Base-by-base conservation (phyloP, 2,113 vertebrate genomes). In the Mugil cephalus region DNA sequence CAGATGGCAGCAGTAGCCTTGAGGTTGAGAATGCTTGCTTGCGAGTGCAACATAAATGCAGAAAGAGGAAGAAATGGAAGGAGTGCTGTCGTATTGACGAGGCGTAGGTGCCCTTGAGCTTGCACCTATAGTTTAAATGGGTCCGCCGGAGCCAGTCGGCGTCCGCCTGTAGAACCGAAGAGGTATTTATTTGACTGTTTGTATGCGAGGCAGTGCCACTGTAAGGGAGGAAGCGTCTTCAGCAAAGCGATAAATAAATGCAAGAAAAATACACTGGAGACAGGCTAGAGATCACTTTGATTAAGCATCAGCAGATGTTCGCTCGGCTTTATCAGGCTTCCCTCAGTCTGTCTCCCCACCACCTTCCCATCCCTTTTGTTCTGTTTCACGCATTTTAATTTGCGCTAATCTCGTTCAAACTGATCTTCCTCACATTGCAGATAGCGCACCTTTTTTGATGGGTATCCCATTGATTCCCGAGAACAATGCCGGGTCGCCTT, bases 401-500 rank as follows among this genome's bases (percentile, higher is more conserved):
- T 62, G 42, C 3, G 39, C 79, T 88, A n/a, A 89, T 85, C 85
- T 80, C 40, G 34, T 77, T 83, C 68, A n/a, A 86, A 76, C 68
- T 64, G 58, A 86, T 78, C 77, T 81, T 47, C 45, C 47, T 85
- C 77, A 83, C 85, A 82, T 89, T 86, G 78, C 62, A 74, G 86
- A 85, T 63, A 82, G 50, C 10, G 8, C 60, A 79, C 72, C 79
- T 78, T 81, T 78, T 81, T 82, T 89, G 81, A 86, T 83, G 71
- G 34, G 72, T 60, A 73, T 75, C 69, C 72, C 42, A 84, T 84
- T 86, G 74, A 90, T 86, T 83, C 70, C 52, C 60, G 74, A 63
- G 84, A 82, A 87, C 79, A 84, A 83, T 77, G 40, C 58, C 52
- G 52, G 58, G 42, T 70, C 69, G 46, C 52, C 9, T 50, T 45